Evolutionary conservation across 2,888 invertebrate genomes (phyloP).

Genomic region (Tuberolachnus salignus): DNA sequence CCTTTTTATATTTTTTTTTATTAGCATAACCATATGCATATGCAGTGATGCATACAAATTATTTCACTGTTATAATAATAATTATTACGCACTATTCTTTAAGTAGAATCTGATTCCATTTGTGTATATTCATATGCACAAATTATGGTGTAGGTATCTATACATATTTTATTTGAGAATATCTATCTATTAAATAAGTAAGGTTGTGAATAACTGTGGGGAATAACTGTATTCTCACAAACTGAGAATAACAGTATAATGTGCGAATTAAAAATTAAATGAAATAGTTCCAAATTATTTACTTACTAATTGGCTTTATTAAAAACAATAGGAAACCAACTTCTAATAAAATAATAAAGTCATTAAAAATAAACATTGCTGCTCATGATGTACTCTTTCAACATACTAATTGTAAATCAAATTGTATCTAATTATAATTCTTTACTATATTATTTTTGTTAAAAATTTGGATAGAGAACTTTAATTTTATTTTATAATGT

Average conservation of each 20-base stretch:
- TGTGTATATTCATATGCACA: not conserved
- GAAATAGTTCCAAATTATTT: not conserved
- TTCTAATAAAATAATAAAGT: not conserved
- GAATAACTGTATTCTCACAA: too few relatives aligned
- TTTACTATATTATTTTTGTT: not conserved
- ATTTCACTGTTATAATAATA: too few relatives aligned
- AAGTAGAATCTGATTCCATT: not conserved
- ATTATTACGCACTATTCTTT: too few relatives aligned
- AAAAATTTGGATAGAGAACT: not conserved
- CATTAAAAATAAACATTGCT: not conserved
- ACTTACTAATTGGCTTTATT: not conserved
- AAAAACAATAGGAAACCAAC: not conserved
- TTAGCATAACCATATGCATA: too few relatives aligned
- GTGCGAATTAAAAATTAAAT: not conserved
- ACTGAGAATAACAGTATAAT: too few relatives aligned
- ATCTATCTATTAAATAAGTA: not conserved
- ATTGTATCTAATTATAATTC: not conserved
- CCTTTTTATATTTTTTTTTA: too few relatives aligned
- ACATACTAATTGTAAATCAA: not conserved
- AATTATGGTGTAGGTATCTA: not conserved
- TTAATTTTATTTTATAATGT: slow-evolving; percentile 7
- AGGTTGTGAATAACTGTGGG: too few relatives aligned
- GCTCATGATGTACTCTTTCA: not conserved
- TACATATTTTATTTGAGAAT: not conserved
- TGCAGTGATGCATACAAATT: too few relatives aligned